Conservation (phyloP, 2,888 invertebrate genomes). For the Drosophila colorata region DNA sequence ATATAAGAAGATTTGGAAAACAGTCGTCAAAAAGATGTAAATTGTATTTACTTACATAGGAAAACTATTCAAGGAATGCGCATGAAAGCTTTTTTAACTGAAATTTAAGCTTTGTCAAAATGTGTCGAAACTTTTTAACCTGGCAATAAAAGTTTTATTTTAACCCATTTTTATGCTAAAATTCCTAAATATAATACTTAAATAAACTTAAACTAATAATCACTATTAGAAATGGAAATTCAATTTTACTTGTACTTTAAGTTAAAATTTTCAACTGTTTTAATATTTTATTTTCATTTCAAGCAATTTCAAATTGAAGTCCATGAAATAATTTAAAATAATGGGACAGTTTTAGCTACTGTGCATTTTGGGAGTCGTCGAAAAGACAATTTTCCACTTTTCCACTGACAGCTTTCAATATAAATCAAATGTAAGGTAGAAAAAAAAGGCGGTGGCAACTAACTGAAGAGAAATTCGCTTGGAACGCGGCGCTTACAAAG, state of each 20-base stretch:
- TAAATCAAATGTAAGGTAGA: conserved; percentile 39
- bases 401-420: conserved; percentile 28
- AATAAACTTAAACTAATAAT: no score
- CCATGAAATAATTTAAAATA: conserved; percentile 17
- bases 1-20: conserved; percentile 3
- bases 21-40: background rate
- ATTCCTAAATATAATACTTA: no score
- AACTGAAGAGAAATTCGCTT: background rate
- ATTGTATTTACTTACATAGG: background rate
- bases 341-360: conserved; percentile 31
- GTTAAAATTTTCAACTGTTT: no score
- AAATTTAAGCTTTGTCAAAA: no score
- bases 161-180: no score
- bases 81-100: no score
- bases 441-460: conserved; percentile 1
- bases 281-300: no score
- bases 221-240: no score
- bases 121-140: no score
- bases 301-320: background rate
- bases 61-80: no score
- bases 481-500: conserved; percentile 39
- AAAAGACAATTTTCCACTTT: conserved; percentile 15
- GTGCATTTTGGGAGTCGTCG: conserved; percentile 8
- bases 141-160: no score
- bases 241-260: background rate